Evolutionary conservation across 2,888 invertebrate species (phyloP), one percentile per base, ranked within the genome.

Genomic region (Archaeoteleia sp.): DNA sequence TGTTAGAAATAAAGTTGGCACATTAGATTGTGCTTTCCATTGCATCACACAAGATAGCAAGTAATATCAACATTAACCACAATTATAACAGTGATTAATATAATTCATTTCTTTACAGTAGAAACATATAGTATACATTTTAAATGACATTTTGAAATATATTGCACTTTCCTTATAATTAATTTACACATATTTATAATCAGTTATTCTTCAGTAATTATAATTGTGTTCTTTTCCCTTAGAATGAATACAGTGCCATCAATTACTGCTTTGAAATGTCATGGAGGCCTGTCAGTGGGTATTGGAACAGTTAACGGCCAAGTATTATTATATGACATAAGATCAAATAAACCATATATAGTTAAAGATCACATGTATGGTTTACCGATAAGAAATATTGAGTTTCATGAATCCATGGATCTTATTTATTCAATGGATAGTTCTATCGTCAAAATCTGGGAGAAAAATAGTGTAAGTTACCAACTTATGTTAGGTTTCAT

Each of bases 341-440:
- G 99, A 70, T 93, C 97, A 3, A 92, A 91, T 74, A 94, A 93
- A 80, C 98, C 99, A 0, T 88, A 94, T 35, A 86, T 93, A 34
- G 88, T 96, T 0, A 98, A 98, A 85, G 98, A 99, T 86, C 98
- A 99, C 81, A 92, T 95, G 88, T 96, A 97, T 83, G 95, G 93
- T 62, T 87, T 94, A 42, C 96, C 98, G 0, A 97, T 99, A 46
- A 95, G 92, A 82, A 90, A 91, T 78, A 87, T 99, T 51, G 92
- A 92, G 34, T 99, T 96, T 82, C 95, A 96, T 81, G 88, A 90
- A 69, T 87, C 88, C 75, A 91, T 93, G 86, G 92, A 95, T 80
- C 88, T 94, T 67, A 92, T 97, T 23, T 92, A 95, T 77, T 95
- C 96, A 0, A 91, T 97, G 92, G 97, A 97, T 84, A 89, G 91